A percentile compares a stretch with the other conserved stretches of the same genome.
Conservation (phyloP, 2,797 vertebrate species). For the Ptychadena robeensis region DNA sequence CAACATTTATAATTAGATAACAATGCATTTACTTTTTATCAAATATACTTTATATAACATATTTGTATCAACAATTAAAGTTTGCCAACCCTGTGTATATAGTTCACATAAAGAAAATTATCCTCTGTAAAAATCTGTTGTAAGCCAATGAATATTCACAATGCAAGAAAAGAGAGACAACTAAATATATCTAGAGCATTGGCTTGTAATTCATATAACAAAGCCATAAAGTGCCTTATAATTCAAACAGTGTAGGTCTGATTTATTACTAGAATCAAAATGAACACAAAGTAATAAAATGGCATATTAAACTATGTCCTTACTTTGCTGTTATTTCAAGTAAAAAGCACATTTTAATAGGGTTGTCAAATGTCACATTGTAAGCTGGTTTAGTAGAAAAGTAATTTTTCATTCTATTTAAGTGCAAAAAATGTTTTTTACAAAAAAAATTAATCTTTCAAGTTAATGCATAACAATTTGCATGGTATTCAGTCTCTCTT, state of each 20-base stretch:
- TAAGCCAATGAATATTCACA: neutral
- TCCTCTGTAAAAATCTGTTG: neutral
- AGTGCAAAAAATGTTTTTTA: no score
- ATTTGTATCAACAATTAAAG: no score
- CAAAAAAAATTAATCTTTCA: no score
- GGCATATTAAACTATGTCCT: neutral
- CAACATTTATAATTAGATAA: no score
- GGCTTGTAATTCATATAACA: neutral
- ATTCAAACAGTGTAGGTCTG: neutral
- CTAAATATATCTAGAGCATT: neutral
- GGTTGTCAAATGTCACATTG: conserved; percentile 12
- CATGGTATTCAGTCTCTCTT: no score
- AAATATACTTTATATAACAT: no score
- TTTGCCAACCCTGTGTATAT: no score
- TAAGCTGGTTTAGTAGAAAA: neutral
- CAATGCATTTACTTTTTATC: no score
- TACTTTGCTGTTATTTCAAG: neutral
- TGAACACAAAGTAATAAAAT: conserved; percentile 7
- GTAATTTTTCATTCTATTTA: no score
- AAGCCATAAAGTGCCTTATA: conserved; percentile 7
- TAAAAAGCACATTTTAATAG: neutral
- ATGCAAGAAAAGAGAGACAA: neutral
- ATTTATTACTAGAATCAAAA: conserved; percentile 27
- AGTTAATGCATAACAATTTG: no score
- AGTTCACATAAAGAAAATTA: no score